Evolutionary conservation across 2,888 invertebrate species (phyloP), one percentile per base, ranked within the genome.

Genomic region (Heliconius aoede): DNA sequence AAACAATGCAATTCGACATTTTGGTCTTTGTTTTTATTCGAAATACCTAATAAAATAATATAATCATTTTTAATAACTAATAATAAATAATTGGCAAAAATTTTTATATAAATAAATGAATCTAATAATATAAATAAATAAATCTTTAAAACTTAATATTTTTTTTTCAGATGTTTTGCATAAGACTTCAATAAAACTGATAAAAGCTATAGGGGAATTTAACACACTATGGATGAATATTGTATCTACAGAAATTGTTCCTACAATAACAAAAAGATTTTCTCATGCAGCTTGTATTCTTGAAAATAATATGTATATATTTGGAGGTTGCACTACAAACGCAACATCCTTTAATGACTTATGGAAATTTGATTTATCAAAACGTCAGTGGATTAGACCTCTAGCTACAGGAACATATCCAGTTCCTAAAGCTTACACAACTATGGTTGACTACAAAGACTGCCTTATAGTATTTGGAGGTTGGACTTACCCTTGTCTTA

Each of bases 331-430:
- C 84, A 99, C 99, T 18, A 97, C 97, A 58, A 97, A 97, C 74
- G 97, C 97, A 85, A 99, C 99, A 28, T 98, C 99, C 21, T 99
- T 99, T 86, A 99, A 99, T 94, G 99, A 99, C 93, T 95, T 99
- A 51, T 99, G 99, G 99, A 95, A 96, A 80, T 96, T 99, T 89
- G 98, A 99, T 94, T 95, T 99, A 79, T 97, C 97, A 1, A 96
- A 95, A 68, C 95, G 98, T 84, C 95, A 96, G 82, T 99, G 99
- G 99, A 95, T 97, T 28, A 95, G 98, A 81, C 97, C 97, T 1
- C 90, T 97, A 65, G 97, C 98, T 5, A 97, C 96, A 91, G 98
- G 95, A 55, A 97, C 96, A 69, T 99, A 99, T 93, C 99, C 99
- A 13, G 98, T 98, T 7, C 99, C 99, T 1, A 99, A 99, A 93